Base-by-base conservation (phyloP, 2,888 invertebrate genomes). In the Acleris sparsana region DNA sequence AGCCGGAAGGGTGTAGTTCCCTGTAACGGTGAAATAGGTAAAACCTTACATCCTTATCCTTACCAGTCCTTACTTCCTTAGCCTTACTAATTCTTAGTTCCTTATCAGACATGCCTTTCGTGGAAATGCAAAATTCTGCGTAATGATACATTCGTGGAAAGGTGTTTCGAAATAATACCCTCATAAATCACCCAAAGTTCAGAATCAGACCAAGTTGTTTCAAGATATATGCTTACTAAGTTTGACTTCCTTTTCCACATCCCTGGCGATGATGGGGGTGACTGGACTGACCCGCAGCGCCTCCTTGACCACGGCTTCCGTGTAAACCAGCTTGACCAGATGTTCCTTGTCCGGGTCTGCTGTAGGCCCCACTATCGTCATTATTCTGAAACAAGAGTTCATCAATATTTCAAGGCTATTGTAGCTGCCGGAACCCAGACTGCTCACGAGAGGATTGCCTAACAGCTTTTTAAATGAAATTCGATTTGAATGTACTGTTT, bases 261-360 rank as follows among this genome's bases (percentile, higher is more conserved):
- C 67, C 70, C 83, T 73, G 0, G 71, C 69, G 3, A 83, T 63
- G 0, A 79, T 61, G 0, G 83, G 79, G 0, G 71, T 76, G 0
- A 76, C 73, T 2, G 84, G 80, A 51, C 78, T 80, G 13, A 84
- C 39, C 3, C 85, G 70, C 6, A 84, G 57, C 0, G 77, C 73
- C 60, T 85, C 85, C 52, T 83, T 85, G 9, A 84, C 68, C 3
- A 84, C 80, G 1, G 84, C 84, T 17, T 85, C 85, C 9, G 78
- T 71, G 59, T 83, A 85, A 1, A 76, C 72, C 48, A 86, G 63
- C 25, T 79, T 80, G 0, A 73, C 60, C 3, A 86, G 63, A 61
- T 82, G 82, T 2, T 80, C 74, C 48, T 76, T 80, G 33, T 33
- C 33, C 9, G 1, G 9, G 33, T 33, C 33, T 5, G 33, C 33